phyloP scores from a whole-genome alignment of 2,113 vertebrate species.

The Gnathonemus echidnorhynchus region DNA sequence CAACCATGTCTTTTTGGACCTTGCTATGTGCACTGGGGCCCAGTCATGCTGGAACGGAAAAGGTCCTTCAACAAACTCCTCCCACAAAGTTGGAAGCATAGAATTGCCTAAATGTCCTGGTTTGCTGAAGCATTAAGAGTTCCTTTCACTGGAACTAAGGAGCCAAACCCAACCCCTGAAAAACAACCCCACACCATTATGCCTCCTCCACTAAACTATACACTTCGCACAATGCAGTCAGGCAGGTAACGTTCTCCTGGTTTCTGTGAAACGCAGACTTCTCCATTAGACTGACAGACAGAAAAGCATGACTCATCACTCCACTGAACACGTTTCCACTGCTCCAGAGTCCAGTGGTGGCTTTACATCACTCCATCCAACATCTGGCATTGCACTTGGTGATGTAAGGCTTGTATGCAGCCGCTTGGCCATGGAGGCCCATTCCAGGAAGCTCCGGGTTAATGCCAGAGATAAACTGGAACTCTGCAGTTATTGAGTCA shows the following conservation, averaged over 20 bases:
- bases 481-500: not conserved
- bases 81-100: not conserved
- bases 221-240: not conserved
- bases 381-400: not conserved
- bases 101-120: not conserved
- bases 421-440: not conserved
- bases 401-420: not conserved
- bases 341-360: too few relatives aligned
- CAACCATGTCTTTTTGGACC: not conserved
- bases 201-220: not conserved
- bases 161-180: not conserved
- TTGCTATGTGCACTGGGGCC: not conserved
- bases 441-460: not conserved
- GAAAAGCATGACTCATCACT: not conserved
- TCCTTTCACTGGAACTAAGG: not conserved
- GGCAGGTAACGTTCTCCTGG: not conserved
- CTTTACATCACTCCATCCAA: not conserved
- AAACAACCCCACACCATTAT: not conserved
- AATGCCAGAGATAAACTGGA: not conserved
- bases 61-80: not conserved
- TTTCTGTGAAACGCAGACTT: not conserved
- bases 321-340: not conserved
- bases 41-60: not conserved
- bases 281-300: not conserved
- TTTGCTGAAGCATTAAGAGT: not conserved